Evolutionary conservation across 2,888 invertebrate genomes (phyloP), one percentile per base, ranked within the genome.

Genomic region (Drosophila phalerata): DNA sequence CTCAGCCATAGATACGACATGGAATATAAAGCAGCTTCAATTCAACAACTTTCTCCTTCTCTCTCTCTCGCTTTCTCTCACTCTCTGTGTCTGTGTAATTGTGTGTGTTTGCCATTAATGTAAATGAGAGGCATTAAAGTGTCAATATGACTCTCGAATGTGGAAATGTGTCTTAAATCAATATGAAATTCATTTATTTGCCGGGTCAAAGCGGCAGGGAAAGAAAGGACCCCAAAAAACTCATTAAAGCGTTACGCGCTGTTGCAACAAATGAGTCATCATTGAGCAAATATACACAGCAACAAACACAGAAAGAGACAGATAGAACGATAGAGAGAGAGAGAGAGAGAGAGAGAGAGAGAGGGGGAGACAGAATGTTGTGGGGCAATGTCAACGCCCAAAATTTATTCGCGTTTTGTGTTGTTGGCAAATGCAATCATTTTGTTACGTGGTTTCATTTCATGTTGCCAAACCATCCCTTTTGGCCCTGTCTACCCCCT

Each of bases 381-480:
- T 28, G 5, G 28, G 42, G 61, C 65, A 65, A 76, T 72, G 77
- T 76, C 72, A 76, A 69, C 69, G 73, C 57, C 63, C 66, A 57
- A 64, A 76, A 75, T 68, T 75, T 75, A 64, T 75, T 67, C 71
- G 75, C 76, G 72, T 75, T 76, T 49, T 67, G 65, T 64, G 75
- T 74, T 85, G 79, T 70, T 73, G 73, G 70, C 73, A 83, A 84
- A 84, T 83, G 86, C 81, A 85, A 85, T 83, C 81, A 85, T 86
- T 85, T 84, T 81, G 77, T 81, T 79, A 81, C 77, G 84, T 84
- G 77, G 81, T 76, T 84, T 79, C 78, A 85, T 80, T 73, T 69
- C 78, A 73, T 67, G 65, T 53, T 30, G 25, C 47, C 43, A 17
- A 15, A 15, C 37, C 47, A 10, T 13, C 13, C 13, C 30, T 6